Evolutionary conservation across 2,113 vertebrate species (phyloP), one percentile per base, ranked within the genome.

Genomic region (Sula dactylatra): DNA sequence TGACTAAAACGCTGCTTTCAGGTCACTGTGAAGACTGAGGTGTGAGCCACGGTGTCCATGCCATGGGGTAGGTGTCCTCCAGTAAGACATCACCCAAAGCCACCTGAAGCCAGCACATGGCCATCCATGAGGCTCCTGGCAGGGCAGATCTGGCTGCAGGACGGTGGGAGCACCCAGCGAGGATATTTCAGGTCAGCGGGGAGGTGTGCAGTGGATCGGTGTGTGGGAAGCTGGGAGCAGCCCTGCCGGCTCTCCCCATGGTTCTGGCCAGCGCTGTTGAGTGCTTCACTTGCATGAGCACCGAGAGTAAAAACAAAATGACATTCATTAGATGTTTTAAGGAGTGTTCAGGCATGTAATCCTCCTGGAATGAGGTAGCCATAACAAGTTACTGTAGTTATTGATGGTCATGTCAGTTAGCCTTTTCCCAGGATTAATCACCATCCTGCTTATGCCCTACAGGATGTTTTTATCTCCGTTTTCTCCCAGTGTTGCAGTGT

Each of bases 371-470:
- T 97, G 97, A 98, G 93, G 92, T 94, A 98, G 96, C 96, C 97
- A 97, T 96, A 98, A 97, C 94, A 97, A 97, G 95, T 97, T 97
- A 97, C 97, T 97, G 96, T 98, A 97, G 96, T 97, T 97, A 98
- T 95, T 97, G 97, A 97, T 97, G 96, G 92, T 67, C 92, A 67
- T 69, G 93, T 97, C 97, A 97, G 96, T 94, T 97, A 97, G 96
- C 73, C 96, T 93, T 97, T 97, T 95, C 94, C 95, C 95, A 97
- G 96, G 95, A 98, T 97, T 98, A 97, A 96, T 96, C 95, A 89
- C 91, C 89, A 92, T 94, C 91, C 96, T 94, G 95, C 93, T 93
- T 93, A 94, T 80, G 89, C 91, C 25, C 82, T 72, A 94, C 88
- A 96, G 94, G 96, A 96, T 97, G 93, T 97, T 98, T 97, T 94